A percentile compares a stretch with the other conserved stretches of the same genome.
phyloP scores from a whole-genome alignment of 1,140 invertebrate genomes.

The Leptestheria dahalacensis region DNA sequence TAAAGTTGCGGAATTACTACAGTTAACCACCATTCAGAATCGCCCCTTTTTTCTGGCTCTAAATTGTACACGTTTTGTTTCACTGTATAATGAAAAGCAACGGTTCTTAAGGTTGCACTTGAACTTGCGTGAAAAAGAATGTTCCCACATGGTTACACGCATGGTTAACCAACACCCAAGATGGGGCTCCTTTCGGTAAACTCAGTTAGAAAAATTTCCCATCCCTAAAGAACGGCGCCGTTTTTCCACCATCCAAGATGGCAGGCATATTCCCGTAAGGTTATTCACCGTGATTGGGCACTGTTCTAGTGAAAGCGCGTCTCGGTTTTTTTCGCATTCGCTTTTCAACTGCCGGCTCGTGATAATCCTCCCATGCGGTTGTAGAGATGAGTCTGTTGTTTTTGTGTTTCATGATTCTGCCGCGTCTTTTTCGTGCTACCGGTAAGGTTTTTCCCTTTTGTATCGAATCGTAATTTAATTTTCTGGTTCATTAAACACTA shows the following conservation, averaged over 20 bases:
- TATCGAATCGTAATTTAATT: neutral
- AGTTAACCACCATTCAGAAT: too few species aligned
- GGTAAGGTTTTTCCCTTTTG: neutral
- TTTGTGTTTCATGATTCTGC: neutral
- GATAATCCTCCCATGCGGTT: neutral
- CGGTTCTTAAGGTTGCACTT: neutral
- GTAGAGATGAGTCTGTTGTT: neutral
- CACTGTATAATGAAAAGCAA: neutral
- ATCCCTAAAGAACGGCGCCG: neutral
- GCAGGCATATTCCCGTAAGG: neutral
- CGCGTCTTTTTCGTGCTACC: neutral
- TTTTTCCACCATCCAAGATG: neutral
- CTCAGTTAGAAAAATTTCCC: too few species aligned
- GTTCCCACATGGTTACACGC: neutral
- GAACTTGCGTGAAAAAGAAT: neutral
- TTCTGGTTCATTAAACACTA: neutral
- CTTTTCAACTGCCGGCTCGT: neutral
- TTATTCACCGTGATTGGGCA: neutral
- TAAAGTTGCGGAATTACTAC: too few species aligned
- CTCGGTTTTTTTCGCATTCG: neutral
- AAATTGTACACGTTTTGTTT: too few species aligned
- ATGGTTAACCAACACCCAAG: neutral
- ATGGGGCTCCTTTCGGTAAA: too few species aligned
- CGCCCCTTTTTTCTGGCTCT: too few species aligned
- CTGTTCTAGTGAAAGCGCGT: neutral